Evolutionary conservation across 2,113 vertebrate species (phyloP), one percentile per base, ranked within the genome.

Genomic region (Poecile atricapillus): DNA sequence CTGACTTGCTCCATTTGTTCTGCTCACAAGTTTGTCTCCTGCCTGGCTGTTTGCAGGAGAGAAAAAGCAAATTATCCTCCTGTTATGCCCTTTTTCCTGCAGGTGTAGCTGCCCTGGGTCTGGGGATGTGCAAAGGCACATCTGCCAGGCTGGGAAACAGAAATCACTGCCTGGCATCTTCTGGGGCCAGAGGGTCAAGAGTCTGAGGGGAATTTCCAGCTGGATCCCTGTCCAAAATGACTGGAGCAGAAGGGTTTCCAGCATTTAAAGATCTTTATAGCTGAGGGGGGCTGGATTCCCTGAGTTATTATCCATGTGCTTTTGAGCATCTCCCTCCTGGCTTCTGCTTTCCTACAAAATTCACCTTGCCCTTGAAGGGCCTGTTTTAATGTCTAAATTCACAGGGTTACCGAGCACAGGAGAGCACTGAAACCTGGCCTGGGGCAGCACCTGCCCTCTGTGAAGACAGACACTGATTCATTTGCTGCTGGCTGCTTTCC

Each of bases 391-490:
- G 23, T 31, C 55, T 41, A 13, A 77, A 74, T 50, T 14, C 76
- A 20, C 10, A 39, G 30, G 10, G 31, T 8, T 44, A 2, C 53
- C 12, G 44, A 85, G 35, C 21, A 6, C 0, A 2, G 1, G 22
- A 59, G 35, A 52, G 28, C 24, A 7, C 35, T 25, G 35, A 65
- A 55, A 35, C n/a, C n/a, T 17, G 43, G 14, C 27, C 69, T 44
- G 37, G 52, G 49, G 41, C 37, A 55, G 8, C 6, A 4, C 11
- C 37, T 37, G 55, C 39, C 47, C 37, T 83, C 27, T 63, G 59
- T 11, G 78, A 63, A 22, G 25, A 11, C 35, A 53, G 13, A 4
- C 27, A 5, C 20, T 12, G 63, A 53, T 19, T n/a, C 6, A 69
- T 8, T 33, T 47, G 28, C 62, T 68, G 7, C 43, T 65, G 6